Percentiles rank a stretch among this genome's conserved stretches.
Evolutionary conservation across 2,797 vertebrate genomes (phyloP).

Genomic region (Fundulus diaphanus): DNA sequence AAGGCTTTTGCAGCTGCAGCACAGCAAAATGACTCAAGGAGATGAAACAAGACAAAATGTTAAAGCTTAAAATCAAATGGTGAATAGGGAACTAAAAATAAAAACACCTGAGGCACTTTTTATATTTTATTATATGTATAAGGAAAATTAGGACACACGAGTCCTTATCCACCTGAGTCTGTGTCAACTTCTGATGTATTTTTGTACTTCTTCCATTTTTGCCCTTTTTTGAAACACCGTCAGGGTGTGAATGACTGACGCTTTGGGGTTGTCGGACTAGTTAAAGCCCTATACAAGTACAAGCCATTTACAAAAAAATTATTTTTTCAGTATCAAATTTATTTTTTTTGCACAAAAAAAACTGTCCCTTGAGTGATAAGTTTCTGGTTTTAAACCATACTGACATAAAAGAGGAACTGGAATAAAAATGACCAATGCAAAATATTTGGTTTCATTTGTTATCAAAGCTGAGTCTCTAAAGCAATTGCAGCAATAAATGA

Average conservation of each 20-base stretch:
- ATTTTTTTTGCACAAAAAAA: no score
- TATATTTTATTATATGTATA: neutral
- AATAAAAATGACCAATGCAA: neutral
- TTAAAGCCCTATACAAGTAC: no score
- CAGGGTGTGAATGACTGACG: no score
- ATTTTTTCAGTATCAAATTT: no score
- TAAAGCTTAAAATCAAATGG: neutral
- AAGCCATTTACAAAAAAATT: no score
- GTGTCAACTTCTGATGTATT: neutral
- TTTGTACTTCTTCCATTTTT: neutral
- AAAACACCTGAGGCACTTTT: neutral
- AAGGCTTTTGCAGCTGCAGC: neutral
- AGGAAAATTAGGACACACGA: neutral
- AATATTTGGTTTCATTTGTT: neutral
- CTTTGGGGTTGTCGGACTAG: no score
- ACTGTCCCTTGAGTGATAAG: no score
- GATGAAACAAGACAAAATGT: neutral
- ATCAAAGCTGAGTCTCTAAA: neutral
- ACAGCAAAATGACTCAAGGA: neutral
- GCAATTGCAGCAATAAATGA: neutral
- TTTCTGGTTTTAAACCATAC: neutral
- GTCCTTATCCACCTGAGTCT: neutral
- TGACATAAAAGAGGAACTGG: neutral
- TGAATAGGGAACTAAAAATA: neutral
- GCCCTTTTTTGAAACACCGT: neutral